Percentiles rank a stretch among this genome's conserved stretches.
Evolutionary conservation across 2,113 vertebrate genomes (phyloP).

Genomic region (Oxygymnocypris stewartii): DNA sequence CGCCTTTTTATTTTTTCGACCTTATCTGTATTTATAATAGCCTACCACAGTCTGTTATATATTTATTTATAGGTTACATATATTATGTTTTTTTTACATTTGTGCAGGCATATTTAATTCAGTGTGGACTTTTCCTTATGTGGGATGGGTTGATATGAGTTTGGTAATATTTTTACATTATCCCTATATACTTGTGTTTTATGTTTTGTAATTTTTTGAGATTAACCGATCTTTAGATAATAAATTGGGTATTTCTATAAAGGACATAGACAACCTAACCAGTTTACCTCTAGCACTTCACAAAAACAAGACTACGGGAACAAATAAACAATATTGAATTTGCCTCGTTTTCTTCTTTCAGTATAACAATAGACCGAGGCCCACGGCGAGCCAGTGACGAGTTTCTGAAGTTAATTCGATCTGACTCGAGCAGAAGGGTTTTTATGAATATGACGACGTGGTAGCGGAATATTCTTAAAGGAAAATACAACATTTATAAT

Average conservation of each 20-base stretch:
- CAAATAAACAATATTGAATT: constrained; percentile 20
- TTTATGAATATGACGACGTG: constrained; percentile 62
- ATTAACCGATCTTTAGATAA: background rate
- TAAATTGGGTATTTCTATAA: too few species aligned
- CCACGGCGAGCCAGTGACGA: constrained; percentile 26
- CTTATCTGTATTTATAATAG: background rate
- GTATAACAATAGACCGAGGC: constrained; percentile 33
- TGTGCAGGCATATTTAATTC: background rate
- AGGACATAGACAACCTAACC: background rate
- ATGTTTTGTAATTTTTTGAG: background rate
- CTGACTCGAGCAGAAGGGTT: constrained; percentile 65
- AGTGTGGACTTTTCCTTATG: background rate
- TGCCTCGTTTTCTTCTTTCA: constrained; percentile 7
- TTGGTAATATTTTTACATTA: background rate
- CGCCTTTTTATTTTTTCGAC: background rate
- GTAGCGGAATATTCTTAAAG: constrained; percentile 54
- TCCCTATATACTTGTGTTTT: background rate
- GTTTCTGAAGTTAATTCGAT: constrained; percentile 67
- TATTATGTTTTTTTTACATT: background rate
- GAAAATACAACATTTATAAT: constrained; percentile 50
- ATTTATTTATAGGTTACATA: background rate
- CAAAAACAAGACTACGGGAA: constrained; percentile 13
- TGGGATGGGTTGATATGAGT: background rate
- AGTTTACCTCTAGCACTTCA: background rate
- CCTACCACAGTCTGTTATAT: background rate